phyloP scores from a whole-genome alignment of 1,140 invertebrate species.

The Ostrea edulis region DNA sequence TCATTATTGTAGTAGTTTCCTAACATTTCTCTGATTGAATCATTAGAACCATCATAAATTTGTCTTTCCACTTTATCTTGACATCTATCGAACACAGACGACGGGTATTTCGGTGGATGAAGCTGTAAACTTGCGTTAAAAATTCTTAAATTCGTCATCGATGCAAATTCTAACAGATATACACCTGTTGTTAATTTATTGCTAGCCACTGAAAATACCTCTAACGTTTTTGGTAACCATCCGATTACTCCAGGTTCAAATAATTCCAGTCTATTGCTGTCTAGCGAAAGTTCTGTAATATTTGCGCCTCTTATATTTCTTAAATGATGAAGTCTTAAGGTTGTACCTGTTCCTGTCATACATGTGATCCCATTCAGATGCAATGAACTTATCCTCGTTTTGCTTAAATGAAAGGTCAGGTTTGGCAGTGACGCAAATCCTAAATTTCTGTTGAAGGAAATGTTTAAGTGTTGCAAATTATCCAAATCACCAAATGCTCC shows the following conservation, averaged over 20 bases:
- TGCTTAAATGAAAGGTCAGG: not conserved
- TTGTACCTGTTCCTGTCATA: not conserved
- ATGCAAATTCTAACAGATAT: not conserved
- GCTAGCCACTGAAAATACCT: not conserved
- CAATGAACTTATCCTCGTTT: not conserved
- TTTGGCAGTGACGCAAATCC: not conserved
- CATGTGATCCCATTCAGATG: not conserved
- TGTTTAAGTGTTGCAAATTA: not conserved
- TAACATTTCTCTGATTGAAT: not conserved
- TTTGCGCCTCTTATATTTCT: not conserved
- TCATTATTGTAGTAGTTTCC: not conserved
- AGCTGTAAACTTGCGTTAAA: not conserved
- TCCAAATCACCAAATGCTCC: not conserved
- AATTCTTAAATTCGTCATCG: not conserved
- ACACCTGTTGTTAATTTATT: not conserved
- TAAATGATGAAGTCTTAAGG: not conserved
- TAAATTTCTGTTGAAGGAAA: not conserved
- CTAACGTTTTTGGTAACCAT: not conserved
- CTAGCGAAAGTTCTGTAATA: not conserved
- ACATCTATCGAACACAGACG: not conserved
- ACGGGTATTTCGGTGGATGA: not conserved
- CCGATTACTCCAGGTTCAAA: not conserved
- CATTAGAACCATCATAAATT: not conserved
- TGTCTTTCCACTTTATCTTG: not conserved
- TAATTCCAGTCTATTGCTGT: not conserved